phyloP scores from a whole-genome alignment of 2,797 vertebrate species.

The Morelia viridis region DNA sequence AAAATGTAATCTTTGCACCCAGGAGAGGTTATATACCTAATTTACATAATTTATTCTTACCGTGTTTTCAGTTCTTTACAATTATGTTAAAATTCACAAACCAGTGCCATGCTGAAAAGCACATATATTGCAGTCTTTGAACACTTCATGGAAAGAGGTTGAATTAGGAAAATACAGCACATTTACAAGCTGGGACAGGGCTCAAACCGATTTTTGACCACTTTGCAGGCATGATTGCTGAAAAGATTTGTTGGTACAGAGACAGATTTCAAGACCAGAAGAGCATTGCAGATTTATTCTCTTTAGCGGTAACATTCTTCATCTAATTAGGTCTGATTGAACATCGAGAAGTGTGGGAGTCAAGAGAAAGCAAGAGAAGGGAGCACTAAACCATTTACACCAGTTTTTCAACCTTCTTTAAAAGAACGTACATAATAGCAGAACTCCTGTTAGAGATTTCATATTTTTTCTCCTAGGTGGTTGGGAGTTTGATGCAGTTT shows the following conservation, averaged over 20 bases:
- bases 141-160: not conserved
- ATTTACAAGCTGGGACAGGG: slow-evolving; percentile 8
- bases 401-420: not conserved
- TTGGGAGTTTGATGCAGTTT: not conserved
- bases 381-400: not conserved
- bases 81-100: not conserved
- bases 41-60: not conserved
- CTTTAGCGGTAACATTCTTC: not conserved
- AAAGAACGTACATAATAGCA: not conserved
- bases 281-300: not conserved
- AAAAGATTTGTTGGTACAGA: slow-evolving; percentile 15
- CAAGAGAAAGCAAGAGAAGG: not conserved
- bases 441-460: not conserved
- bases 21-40: not conserved
- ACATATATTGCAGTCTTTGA: not conserved
- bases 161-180: slow-evolving; percentile 1
- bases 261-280: slow-evolving; percentile 8
- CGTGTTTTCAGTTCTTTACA: not conserved
- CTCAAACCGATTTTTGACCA: not conserved
- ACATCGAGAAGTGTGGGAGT: not conserved
- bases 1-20: not conserved
- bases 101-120: not conserved
- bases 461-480: not conserved
- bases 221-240: not conserved
- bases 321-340: not conserved